Conservation (phyloP, 1,140 invertebrate species). For the Drosophila bocki region DNA sequence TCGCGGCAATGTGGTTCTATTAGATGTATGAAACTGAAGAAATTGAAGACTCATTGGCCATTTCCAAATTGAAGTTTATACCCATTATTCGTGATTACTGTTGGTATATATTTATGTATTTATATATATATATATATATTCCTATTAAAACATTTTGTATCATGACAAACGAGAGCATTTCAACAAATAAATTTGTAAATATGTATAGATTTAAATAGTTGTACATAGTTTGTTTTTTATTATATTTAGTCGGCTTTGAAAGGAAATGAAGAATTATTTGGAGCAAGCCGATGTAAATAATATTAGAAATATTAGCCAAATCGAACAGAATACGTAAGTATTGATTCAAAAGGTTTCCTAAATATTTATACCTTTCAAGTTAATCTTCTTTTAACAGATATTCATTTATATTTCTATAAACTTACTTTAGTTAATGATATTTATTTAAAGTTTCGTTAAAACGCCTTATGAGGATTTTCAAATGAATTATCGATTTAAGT, state of each 20-base stretch:
- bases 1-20: conserved; percentile 46
- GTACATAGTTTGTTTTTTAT: neutral
- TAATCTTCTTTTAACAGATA: neutral
- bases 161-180: conserved; percentile 69
- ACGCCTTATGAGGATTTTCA: neutral
- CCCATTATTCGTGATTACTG: conserved; percentile 60
- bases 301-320: too few species aligned
- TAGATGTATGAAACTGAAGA: conserved; percentile 25
- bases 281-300: neutral
- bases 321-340: neutral
- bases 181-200: conserved; percentile 78
- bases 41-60: conserved; percentile 34
- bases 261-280: neutral
- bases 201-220: conserved; percentile 54
- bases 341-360: neutral
- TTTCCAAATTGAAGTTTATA: conserved; percentile 64
- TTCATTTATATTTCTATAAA: neutral
- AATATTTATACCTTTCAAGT: neutral
- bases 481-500: neutral
- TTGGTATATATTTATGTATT: conserved; percentile 65
- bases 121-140: conserved; percentile 66
- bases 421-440: neutral
- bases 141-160: conserved; percentile 70
- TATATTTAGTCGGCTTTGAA: too few species aligned
- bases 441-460: neutral